Evolutionary conservation across 1,140 invertebrate genomes (phyloP).

Genomic region (Drosophila tropicalis): DNA sequence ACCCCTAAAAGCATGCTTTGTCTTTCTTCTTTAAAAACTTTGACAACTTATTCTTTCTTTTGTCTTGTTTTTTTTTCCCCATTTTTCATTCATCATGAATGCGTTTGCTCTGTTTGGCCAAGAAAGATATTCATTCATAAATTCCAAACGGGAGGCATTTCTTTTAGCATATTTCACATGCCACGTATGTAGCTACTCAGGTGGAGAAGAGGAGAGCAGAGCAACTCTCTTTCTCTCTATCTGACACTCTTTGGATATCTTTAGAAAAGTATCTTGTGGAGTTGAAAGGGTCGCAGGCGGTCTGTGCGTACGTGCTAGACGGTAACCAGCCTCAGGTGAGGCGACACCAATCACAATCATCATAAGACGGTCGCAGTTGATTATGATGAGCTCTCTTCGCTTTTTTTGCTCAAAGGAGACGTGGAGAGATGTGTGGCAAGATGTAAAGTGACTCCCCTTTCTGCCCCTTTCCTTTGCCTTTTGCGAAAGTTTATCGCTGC

Average conservation of each 20-base stretch:
- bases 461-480: background rate
- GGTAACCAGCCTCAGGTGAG: slow-evolving; percentile 54
- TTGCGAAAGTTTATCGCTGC: slow-evolving; percentile 75
- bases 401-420: background rate
- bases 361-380: slow-evolving; percentile 69
- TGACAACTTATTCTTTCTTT: background rate
- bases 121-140: slow-evolving; percentile 68
- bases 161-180: slow-evolving; percentile 56
- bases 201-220: background rate
- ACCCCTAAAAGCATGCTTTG: no score
- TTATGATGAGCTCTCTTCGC: slow-evolving; percentile 63
- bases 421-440: background rate
- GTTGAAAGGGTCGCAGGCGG: slow-evolving; percentile 32
- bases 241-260: slow-evolving; percentile 28
- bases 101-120: background rate
- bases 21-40: no score
- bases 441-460: slow-evolving; percentile 2
- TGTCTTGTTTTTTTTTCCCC: no score
- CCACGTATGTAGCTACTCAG: slow-evolving; percentile 62
- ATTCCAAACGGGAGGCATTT: slow-evolving; percentile 52
- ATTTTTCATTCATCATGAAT: slow-evolving; percentile 31
- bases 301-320: slow-evolving; percentile 63
- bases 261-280: slow-evolving; percentile 40
- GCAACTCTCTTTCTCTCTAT: slow-evolving; percentile 10
- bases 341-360: slow-evolving; percentile 80